Evolutionary conservation across 2,888 invertebrate species (phyloP), one percentile per base, ranked within the genome.

Genomic region (Blastobasis lacticolella): DNA sequence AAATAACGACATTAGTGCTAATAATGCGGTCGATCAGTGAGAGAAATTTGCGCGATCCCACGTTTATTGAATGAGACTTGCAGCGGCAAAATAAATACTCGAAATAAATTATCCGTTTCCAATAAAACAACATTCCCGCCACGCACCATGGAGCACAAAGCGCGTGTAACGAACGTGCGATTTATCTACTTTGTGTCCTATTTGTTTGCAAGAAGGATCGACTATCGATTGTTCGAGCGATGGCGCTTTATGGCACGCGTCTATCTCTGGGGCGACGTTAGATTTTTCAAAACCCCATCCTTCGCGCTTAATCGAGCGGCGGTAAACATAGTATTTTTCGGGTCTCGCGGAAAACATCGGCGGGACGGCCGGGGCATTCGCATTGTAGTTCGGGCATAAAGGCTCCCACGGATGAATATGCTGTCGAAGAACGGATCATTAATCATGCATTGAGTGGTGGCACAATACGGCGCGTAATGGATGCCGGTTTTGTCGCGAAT

Each of bases 91-190:
- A 87, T 81, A 87, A 85, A 86, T 84, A 82, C 78, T 77, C 74
- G 63, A 81, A 84, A 86, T 85, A 84, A 81, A 85, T 86, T 86
- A 85, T 81, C 81, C 81, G 80, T 75, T 83, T 80, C 79, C 81
- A 88, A 87, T 87, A 88, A 85, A 85, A 81, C 74, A 81, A 75
- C 77, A 78, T 73, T 72, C 76, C 75, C 66, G 71, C 72, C 66
- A 73, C 76, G 77, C 73, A 73, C 60, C 66, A 63, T 61, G 58
- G 60, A 72, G 59, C 69, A 68, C 60, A 61, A 61, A 69, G 67
- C 62, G 60, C 63, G 61, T 54, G 59, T 66, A 56, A 54, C 45
- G 49, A 50, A 8, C 41, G 5, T 8, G 45, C 4, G 47, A 37
- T 54, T 45, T 10, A 38, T 36, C 44, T 4, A 73, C 63, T 64